Base-by-base conservation (phyloP, 2,797 vertebrate species). In the Bovichtus variegatus region DNA sequence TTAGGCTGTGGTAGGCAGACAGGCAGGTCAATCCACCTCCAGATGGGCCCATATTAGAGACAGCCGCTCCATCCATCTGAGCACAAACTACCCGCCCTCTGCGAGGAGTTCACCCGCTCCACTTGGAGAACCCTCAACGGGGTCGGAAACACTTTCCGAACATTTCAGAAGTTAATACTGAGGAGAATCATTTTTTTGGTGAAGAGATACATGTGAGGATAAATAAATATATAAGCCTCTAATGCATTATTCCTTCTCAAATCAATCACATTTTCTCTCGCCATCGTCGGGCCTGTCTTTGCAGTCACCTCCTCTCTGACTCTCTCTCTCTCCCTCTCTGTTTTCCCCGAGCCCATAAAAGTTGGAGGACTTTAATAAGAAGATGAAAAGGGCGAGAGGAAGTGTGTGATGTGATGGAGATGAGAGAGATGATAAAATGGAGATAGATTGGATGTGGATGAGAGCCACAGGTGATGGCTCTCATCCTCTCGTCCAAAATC, bases 401-500 rank as follows among this genome's bases (percentile, higher is more conserved):
- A 88, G 78, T 79, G 61, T 88, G 83, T 78, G 87, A 87, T 85
- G 87, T 74, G 78, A 80, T 75, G 77, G 74, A 87, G 87, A 92
- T 89, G 88, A 91, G 86, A 87, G 80, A 59, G 58, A 78, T 81
- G 87, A 92, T 91, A 86, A 91, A 91, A 92, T 81, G 31, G 79
- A 71, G 76, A 85, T 74, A 72, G 86, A 89, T 85, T 71, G 81
- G 71, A 86, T 70, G 59, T 71, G 74, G 81, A 87, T 82, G 76
- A 74, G 73, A 85, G 83, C 88, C 86, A 87, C 87, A 92, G 90
- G 89, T 93, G 87, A 92, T 88, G 70, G 80, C 63, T 71, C 87
- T 91, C 85, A 76, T 86, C 76, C 36, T 71, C 61, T 61, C 1
- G 1, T 44, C 74, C 65, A 57, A 66, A 83, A 70, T 71, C 59